A percentile compares a stretch with the other conserved stretches of the same genome.
Conservation (phyloP, 2,888 invertebrate species). For the Boloria selene region DNA sequence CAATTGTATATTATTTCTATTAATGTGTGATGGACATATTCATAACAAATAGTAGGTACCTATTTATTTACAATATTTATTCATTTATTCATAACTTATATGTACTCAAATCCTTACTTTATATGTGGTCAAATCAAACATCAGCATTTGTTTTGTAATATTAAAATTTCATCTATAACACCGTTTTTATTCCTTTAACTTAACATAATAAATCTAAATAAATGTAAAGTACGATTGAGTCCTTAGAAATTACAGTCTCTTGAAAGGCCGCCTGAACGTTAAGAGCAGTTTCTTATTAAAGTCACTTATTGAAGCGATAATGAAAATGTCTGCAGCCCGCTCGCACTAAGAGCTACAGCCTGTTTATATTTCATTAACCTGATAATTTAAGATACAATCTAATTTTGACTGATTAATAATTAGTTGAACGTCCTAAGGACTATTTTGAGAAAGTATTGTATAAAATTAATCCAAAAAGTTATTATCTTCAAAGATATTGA, state of each 20-base stretch:
- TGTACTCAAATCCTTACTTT: too few species aligned
- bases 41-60: too few species aligned
- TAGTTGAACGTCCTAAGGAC: conserved; percentile 3
- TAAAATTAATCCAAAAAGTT: neutral
- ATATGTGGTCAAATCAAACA: too few species aligned
- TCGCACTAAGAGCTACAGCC: conserved; percentile 37
- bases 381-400: conserved; percentile 25
- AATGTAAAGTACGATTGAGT: conserved; percentile 12
- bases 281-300: conserved; percentile 50
- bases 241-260: conserved; percentile 18
- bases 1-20: too few species aligned
- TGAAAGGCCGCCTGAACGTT: conserved; percentile 21
- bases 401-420: conserved; percentile 11
- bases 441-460: neutral
- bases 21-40: too few species aligned
- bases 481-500: too few species aligned
- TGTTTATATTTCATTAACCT: conserved; percentile 49
- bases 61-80: too few species aligned
- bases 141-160: too few species aligned
- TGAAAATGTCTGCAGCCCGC: conserved; percentile 47
- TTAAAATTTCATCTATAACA: too few species aligned
- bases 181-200: neutral
- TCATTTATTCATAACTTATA: too few species aligned
- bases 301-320: conserved; percentile 53
- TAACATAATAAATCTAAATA: conserved; percentile 15